These are phyloP conservation scores for Hydractinia echinata DNA, from an alignment of 30 jellyfish, hydroid and myxozoan genomes.

Conservation along the genomic window DNA sequence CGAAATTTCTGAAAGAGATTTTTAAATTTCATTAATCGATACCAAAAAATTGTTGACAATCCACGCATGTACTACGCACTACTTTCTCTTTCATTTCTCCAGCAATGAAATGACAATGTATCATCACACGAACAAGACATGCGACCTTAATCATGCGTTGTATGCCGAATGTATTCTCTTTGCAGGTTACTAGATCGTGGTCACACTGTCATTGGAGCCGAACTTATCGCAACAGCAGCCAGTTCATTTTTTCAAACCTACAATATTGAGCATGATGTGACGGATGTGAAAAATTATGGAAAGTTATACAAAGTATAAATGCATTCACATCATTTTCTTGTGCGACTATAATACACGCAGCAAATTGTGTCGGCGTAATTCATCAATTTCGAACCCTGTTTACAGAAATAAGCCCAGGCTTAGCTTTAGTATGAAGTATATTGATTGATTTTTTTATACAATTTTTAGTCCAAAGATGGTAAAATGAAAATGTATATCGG, in stretches of 20 bases:
- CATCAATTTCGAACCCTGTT: no score
- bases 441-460: no score
- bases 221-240: constrained; percentile 7
- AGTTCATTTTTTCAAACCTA: neutral
- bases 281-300: neutral
- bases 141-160: neutral
- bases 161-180: neutral
- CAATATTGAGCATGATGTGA: neutral
- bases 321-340: neutral
- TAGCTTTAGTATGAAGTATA: no score
- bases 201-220: constrained; percentile 4
- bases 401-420: no score
- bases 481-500: neutral
- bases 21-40: no score
- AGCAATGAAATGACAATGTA: no score
- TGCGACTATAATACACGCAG: no score
- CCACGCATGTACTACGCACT: neutral
- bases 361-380: no score
- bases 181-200: constrained; percentile 3
- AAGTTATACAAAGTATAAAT: neutral
- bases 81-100: no score
- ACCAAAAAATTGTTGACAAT: neutral
- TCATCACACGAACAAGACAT: no score
- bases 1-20: no score
- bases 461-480: neutral